These are phyloP conservation scores for Melanotaenia pygmaea DNA, from an alignment of 2,797 vertebrate genomes.

Conservation along the genomic window DNA sequence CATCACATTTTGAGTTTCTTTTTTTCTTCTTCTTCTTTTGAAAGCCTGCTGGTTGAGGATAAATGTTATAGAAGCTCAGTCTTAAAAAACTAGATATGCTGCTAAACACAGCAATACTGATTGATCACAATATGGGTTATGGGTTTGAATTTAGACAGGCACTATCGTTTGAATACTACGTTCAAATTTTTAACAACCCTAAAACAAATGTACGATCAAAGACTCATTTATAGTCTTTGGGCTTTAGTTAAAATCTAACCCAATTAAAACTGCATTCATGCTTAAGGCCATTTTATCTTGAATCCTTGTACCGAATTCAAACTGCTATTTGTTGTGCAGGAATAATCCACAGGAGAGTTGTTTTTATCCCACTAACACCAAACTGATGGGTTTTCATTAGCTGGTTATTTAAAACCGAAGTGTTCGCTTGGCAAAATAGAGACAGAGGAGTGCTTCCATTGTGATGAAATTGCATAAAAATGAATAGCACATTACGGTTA, in stretches of 20 bases:
- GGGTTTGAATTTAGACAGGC: background rate
- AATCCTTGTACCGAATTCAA: background rate
- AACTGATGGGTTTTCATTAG: background rate
- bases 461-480: slow-evolving; percentile 5
- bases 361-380: background rate
- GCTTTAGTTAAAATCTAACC: background rate
- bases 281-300: background rate
- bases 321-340: no score
- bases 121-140: slow-evolving; percentile 4
- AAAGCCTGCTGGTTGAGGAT: no score
- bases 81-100: no score
- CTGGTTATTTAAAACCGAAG: slow-evolving; percentile 11
- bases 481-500: background rate
- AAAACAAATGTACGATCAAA: background rate
- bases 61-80: background rate
- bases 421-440: slow-evolving; percentile 1
- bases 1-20: background rate
- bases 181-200: background rate
- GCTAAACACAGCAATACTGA: no score
- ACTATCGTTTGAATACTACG: background rate
- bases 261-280: background rate
- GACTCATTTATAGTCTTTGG: background rate
- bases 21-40: no score
- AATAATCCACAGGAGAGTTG: slow-evolving; percentile 2
- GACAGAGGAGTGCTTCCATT: background rate